Evolutionary conservation across 64 coral and sea anemone species (phyloP).

Genomic region (Anthopleura sola): DNA sequence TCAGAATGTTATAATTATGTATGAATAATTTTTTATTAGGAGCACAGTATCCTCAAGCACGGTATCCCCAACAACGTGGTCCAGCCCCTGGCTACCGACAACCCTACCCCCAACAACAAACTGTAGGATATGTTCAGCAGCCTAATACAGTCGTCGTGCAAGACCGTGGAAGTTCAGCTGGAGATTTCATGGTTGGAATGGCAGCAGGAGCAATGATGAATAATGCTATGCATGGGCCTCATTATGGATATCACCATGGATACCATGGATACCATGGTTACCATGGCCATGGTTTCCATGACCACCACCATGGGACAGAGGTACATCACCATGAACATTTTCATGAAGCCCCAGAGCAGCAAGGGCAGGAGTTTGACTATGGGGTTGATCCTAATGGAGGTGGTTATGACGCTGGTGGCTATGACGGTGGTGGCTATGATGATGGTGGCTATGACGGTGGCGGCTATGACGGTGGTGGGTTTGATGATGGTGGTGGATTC

Average conservation of each 20-base stretch:
- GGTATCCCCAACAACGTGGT: slow-evolving; percentile 1
- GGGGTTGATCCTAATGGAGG: slow-evolving; percentile 33
- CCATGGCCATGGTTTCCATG: slow-evolving; percentile 6
- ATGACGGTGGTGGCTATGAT: slow-evolving; percentile 31
- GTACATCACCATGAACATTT: slow-evolving; percentile 53
- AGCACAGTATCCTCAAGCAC: neutral
- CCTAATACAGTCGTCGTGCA: slow-evolving; percentile 53
- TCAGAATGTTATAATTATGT: too few relatives aligned
- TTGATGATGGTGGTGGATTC: neutral
- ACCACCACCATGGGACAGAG: slow-evolving; percentile 20
- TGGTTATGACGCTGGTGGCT: slow-evolving; percentile 6
- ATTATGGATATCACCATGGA: slow-evolving; percentile 29
- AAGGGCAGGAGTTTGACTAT: slow-evolving; percentile 31
- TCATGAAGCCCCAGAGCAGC: slow-evolving; percentile 39
- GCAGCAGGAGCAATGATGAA: slow-evolving; percentile 52
- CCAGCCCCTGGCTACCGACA: slow-evolving; percentile 9
- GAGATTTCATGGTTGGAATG: slow-evolving; percentile 49
- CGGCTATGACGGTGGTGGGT: slow-evolving; percentile 33
- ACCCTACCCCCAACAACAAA: slow-evolving; percentile 16
- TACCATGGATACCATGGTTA: slow-evolving; percentile 20
- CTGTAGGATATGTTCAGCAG: slow-evolving; percentile 27
- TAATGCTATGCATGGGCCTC: slow-evolving; percentile 56
- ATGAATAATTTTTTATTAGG: neutral
- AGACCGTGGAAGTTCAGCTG: slow-evolving; percentile 28
- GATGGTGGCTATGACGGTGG: slow-evolving; percentile 29